Conservation (phyloP, 2,888 invertebrate genomes). For the Nebria salina region DNA sequence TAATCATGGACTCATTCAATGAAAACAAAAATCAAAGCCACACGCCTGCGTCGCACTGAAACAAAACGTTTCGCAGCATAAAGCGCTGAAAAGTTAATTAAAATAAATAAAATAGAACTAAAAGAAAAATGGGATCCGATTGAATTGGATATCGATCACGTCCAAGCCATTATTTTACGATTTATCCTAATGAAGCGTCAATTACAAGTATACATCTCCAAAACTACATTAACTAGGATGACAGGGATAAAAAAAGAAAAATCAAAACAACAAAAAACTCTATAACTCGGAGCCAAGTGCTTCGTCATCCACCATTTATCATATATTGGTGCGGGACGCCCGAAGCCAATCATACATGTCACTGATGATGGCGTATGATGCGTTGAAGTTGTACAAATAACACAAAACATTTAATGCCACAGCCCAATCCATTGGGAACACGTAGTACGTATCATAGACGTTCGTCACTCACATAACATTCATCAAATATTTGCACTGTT, state of each 20-base stretch:
- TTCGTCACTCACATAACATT: too few relatives aligned
- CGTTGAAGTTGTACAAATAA: constrained; percentile 10
- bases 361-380: constrained; percentile 2
- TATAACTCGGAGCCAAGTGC: constrained; percentile 7
- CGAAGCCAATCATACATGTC: constrained; percentile 19
- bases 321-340: constrained; percentile 4
- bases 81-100: constrained; percentile 4
- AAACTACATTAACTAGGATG: not conserved
- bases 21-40: too few relatives aligned
- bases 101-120: not conserved
- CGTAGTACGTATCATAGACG: not conserved
- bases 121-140: too few relatives aligned
- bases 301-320: constrained; percentile 31
- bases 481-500: not conserved
- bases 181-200: constrained; percentile 28
- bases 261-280: not conserved
- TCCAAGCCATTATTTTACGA: constrained; percentile 21
- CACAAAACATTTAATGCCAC: not conserved
- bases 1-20: too few relatives aligned
- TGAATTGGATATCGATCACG: constrained; percentile 10
- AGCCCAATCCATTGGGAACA: not conserved
- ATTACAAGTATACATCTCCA: constrained; percentile 31
- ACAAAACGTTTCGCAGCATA: not conserved
- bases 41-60: too few relatives aligned
- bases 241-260: too few relatives aligned